Evolutionary conservation across 2,113 vertebrate species (phyloP).

Genomic region (Serilophus lunatus): DNA sequence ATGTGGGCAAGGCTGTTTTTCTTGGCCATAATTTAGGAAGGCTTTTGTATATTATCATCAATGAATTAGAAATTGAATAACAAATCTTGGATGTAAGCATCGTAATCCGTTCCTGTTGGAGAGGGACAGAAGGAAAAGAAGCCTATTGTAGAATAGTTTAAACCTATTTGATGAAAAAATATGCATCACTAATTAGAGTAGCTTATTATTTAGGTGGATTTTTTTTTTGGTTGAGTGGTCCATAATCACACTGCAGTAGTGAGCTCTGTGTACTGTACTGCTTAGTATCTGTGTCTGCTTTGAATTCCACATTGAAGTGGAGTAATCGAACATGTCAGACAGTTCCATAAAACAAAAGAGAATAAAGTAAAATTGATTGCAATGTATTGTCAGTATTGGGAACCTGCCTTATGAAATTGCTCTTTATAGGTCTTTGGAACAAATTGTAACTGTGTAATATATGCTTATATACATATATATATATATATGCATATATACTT

Average conservation of each 20-base stretch:
- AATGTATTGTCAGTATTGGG: background rate
- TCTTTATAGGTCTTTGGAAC: background rate
- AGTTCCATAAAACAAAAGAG: background rate
- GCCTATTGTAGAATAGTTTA: background rate
- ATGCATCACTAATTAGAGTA: background rate
- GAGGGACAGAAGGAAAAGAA: background rate
- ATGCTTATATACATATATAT: background rate
- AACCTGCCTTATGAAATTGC: background rate
- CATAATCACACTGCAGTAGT: background rate
- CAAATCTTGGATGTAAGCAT: background rate
- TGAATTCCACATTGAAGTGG: background rate
- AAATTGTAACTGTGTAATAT: background rate
- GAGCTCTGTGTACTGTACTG: background rate
- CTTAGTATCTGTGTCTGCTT: background rate
- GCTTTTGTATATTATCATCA: constrained; percentile 1
- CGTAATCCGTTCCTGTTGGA: background rate
- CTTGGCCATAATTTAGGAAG: constrained; percentile 30
- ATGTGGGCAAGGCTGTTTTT: constrained; percentile 16
- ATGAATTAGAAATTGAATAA: background rate
- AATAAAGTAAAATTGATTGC: background rate
- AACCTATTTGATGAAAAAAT: background rate
- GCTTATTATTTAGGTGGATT: background rate
- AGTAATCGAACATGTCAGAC: background rate
- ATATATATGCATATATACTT: background rate
- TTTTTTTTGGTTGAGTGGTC: background rate